These are phyloP conservation scores for Poeciliopsis gracilis DNA, from an alignment of 2,797 vertebrate species.

Conservation along the genomic window DNA sequence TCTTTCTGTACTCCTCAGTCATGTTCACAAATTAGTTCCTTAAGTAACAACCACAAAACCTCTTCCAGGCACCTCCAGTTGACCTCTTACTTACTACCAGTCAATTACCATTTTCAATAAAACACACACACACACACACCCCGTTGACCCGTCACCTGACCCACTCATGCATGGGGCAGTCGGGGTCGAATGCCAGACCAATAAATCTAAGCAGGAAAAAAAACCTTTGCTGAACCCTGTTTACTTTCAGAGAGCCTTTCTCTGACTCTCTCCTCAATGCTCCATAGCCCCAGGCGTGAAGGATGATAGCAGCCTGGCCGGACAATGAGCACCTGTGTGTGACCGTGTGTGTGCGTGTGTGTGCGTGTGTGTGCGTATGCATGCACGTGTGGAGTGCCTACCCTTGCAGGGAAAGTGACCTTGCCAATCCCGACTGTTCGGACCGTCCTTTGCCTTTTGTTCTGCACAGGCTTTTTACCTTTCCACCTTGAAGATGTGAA, in stretches of 20 bases:
- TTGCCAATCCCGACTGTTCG: constrained; percentile 60
- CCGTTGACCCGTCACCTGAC: constrained; percentile 70
- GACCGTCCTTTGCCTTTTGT: constrained; percentile 15
- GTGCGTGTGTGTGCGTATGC: constrained; percentile 42
- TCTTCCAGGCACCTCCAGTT: constrained; percentile 48
- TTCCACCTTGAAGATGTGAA: constrained; percentile 1
- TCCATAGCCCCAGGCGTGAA: constrained; percentile 84
- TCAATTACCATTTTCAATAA: constrained; percentile 74
- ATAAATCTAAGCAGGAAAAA: constrained; percentile 82
- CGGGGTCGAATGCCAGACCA: constrained; percentile 74
- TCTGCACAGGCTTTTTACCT: constrained; percentile 27
- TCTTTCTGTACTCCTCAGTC: neutral
- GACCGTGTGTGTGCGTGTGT: constrained; percentile 40
- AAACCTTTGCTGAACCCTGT: constrained; percentile 79
- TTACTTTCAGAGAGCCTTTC: constrained; percentile 82
- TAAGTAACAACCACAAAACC: constrained; percentile 5
- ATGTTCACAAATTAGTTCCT: neutral
- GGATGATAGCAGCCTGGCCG: constrained; percentile 84
- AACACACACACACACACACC: constrained; percentile 38
- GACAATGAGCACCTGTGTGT: constrained; percentile 82
- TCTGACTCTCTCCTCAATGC: constrained; percentile 74
- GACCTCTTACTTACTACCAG: constrained; percentile 66
- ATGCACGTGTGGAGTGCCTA: constrained; percentile 43
- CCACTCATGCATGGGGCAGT: constrained; percentile 78
- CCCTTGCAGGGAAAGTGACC: constrained; percentile 68